Base-by-base conservation (phyloP, 2,888 invertebrate species). In the Athalia cordata region DNA sequence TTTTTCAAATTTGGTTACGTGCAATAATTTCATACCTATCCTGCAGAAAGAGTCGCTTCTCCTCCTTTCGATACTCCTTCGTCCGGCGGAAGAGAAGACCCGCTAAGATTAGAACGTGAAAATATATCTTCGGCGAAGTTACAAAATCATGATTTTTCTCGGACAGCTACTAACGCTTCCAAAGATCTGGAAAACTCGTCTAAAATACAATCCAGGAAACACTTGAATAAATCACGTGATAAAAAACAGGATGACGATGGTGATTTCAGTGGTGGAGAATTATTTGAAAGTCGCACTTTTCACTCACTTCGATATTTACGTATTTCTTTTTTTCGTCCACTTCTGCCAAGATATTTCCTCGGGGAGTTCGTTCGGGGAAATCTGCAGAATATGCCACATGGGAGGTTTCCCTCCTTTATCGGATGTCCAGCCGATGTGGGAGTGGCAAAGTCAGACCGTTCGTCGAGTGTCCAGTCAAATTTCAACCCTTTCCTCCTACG, bases 331-430 rank as follows among this genome's bases (percentile, higher is more conserved):
- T 29, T 29, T n/a, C n/a, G n/a, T n/a, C n/a, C n/a, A 29, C 29
- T 29, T 29, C 2, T 29, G 0, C 29, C 29, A 29, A 74, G 78
- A 78, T 6, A 49, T 57, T 29, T 70, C 72, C 29, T 29, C 29
- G 5, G 74, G 47, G 5, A 50, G 13, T 15, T 83, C 81, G n/a
- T 78, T 80, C 43, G 81, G 84, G 13, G 89, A 90, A 79, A 90
- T 90, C 78, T 90, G 89, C 80, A 84, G 89, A 79, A 90, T 90
- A 77, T 90, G 89, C 81, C 89, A 89, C 80, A 89, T 90, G 89
- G 89, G 88, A n/a, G 85, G 84, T 49, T 84, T 85, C 77, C 83
- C 85, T 59, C 64, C 83, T 5, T 50, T 81, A 8, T 77, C 80
- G 5, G 80, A 78, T 62, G 82, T 79, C 70, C 80, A 78, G 29